Conservation (phyloP, 2,888 invertebrate species). For the Drosophila atripex region DNA sequence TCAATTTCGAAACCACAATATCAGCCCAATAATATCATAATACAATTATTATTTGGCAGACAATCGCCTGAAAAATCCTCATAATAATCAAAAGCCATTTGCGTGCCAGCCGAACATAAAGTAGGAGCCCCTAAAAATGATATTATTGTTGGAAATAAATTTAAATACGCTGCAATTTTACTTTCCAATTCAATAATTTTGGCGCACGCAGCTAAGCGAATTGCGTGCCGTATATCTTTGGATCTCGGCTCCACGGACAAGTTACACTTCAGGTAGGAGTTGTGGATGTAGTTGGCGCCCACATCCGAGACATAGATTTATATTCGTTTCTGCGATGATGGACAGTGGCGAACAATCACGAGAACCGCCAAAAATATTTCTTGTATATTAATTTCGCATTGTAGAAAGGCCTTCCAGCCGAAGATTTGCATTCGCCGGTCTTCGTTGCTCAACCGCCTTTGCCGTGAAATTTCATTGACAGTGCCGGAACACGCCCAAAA, state of each 20-base stretch:
- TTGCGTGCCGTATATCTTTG: slow-evolving; percentile 44
- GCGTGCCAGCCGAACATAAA: slow-evolving; percentile 62
- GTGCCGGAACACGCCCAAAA: slow-evolving; percentile 53
- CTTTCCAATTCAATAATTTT: slow-evolving; percentile 76
- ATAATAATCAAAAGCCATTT: slow-evolving; percentile 59
- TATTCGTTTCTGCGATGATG: slow-evolving; percentile 49
- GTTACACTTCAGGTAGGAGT: slow-evolving; percentile 17
- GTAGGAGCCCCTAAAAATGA: slow-evolving; percentile 31
- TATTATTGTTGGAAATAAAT: slow-evolving; percentile 67
- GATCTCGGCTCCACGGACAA: slow-evolving; percentile 31
- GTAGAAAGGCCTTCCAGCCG: slow-evolving; percentile 19
- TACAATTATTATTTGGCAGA: slow-evolving; percentile 34
- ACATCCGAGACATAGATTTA: slow-evolving; percentile 43
- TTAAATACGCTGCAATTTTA: slow-evolving; percentile 71
- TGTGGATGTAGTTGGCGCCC: slow-evolving; percentile 38
- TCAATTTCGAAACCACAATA: slow-evolving; percentile 52
- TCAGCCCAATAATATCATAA: slow-evolving; percentile 35
- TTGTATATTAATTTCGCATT: slow-evolving; percentile 54
- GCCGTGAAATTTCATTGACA: slow-evolving; percentile 59
- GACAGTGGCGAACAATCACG: slow-evolving; percentile 46
- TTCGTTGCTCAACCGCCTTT: slow-evolving; percentile 48
- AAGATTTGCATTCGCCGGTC: slow-evolving; percentile 57
- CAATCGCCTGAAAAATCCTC: slow-evolving; percentile 43
- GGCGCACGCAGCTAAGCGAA: slow-evolving; percentile 56
- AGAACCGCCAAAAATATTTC: slow-evolving; percentile 43